Evolutionary conservation across 2,888 invertebrate species (phyloP), one percentile per base, ranked within the genome.

Genomic region (Schrankia costaestrigalis): DNA sequence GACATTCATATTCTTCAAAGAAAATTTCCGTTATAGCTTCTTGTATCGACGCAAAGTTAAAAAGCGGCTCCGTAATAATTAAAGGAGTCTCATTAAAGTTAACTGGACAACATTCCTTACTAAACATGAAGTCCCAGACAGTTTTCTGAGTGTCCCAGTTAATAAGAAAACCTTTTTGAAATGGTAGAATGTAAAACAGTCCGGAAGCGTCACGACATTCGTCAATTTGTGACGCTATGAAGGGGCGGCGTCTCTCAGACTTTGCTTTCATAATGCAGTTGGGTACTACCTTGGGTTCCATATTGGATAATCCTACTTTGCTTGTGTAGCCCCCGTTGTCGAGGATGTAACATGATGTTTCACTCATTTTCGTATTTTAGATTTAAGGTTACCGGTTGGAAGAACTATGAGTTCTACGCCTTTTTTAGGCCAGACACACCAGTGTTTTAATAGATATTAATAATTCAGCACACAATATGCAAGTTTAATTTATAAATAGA

Each of bases 241-340:
- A 99, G 0, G 97, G 94, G 24, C 99, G 90, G 6, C 98, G 92
- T 32, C 97, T 89, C 78, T 99, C 99, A 31, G 96, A 97, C 80
- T 98, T 99, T 0, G 98, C 98, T 89, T 99, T 99, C 91, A 97
- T 97, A 14, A 99, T 95, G 65, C 96, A 97, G 80, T 99, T 99
- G 0, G 98, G 97, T 30, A 97, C 90, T 9, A 95, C 70, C 63
- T 91, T 93, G 3, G 96, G 93, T 37, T 92, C 84, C 53, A 90
- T 90, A 4, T 89, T 90, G 1, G 94, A 91, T 60, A 92, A 90
- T n/a, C 97, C 97, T 35, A 93, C 93, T 90, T 98, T 98, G 1
- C 94, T 93, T 0, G 92, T 91, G 66, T 93, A 94, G 0, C 93
- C 97, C 9, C 98, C 98, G 88, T 97, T 97, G 71, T 98, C 98